Conservation (phyloP, 2,888 invertebrate species). For the Agelastica alni region DNA sequence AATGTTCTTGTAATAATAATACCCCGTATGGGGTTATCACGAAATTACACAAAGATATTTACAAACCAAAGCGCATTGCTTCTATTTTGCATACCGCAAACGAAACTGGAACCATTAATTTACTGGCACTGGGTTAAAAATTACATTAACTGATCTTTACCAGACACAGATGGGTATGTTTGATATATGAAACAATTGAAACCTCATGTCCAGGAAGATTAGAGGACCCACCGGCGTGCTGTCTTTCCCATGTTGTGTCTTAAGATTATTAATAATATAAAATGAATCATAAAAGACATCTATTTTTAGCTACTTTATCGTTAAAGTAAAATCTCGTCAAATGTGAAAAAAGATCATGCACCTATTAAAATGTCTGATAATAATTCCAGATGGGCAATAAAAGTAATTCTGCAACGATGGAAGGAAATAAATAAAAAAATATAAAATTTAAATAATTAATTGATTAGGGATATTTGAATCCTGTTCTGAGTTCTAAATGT, state of each 20-base stretch:
- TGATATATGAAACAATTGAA: conserved; percentile 32
- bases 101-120: conserved; percentile 22
- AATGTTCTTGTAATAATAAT: not conserved
- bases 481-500: too few relatives aligned
- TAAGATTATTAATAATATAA: conserved; percentile 23
- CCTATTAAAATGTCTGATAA: too few relatives aligned
- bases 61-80: not conserved
- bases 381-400: too few relatives aligned
- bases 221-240: conserved; percentile 44
- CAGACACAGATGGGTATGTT: conserved; percentile 32
- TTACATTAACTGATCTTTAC: conserved; percentile 31
- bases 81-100: conserved; percentile 20
- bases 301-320: too few relatives aligned
- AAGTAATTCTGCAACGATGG: too few relatives aligned
- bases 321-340: too few relatives aligned
- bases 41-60: conserved; percentile 1
- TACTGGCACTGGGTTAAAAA: conserved; percentile 19
- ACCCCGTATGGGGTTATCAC: conserved; percentile 1
- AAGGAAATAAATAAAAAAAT: too few relatives aligned
- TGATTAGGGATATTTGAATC: too few relatives aligned
- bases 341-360: too few relatives aligned
- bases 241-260: conserved; percentile 42
- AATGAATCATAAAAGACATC: too few relatives aligned
- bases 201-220: conserved; percentile 30
- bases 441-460: too few relatives aligned